Evolutionary conservation across 1,140 invertebrate species (phyloP), one percentile per base, ranked within the genome.

Genomic region (Rhysida immarginata): DNA sequence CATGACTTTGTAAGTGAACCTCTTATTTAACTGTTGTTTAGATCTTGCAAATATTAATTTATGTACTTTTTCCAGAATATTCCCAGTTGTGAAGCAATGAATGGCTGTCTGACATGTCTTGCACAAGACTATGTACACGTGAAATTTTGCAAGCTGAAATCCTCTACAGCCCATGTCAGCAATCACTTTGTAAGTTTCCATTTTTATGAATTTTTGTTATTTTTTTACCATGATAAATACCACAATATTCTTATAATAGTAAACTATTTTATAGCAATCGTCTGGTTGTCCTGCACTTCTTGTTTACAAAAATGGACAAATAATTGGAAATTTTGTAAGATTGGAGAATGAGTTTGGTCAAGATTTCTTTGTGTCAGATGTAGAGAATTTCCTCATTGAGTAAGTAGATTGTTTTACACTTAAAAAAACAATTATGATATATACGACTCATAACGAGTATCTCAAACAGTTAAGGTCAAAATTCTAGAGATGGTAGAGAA

Each of bases 301-400:
- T 24, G 81, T 90, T 0, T 98, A 98, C 66, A 94, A 92, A 74
- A 80, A 76, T 53, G 87, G 87, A 8, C 82, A 89, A 64, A 72
- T 97, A 8, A 82, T 98, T 65, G 91, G 89, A 8, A 97, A 96
- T 72, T 96, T 96, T 76, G 81, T 97, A 13, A 75, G 83, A 26
- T 64, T 98, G 16, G 81, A 82, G 14, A 82, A 92, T 66, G 85
- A 90, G 62, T 74, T 97, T 29, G 90, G 90, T 2, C 80, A 84
- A 68, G 90, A 96, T 64, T 96, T 96, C 72, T 89, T 80, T 71
- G 78, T 85, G 3, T 80, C 81, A 24, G 93, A 97, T 74, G 81
- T 98, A 13, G 87, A 96, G 72, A 79, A 79, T 57, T 95, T 88
- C 72, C 77, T 97, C 1, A 80, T 88, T 46, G 89, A 96, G 71